Evolutionary conservation across 2,113 vertebrate genomes (phyloP), one percentile per base, ranked within the genome.

Genomic region (Salvelinus namaycush): DNA sequence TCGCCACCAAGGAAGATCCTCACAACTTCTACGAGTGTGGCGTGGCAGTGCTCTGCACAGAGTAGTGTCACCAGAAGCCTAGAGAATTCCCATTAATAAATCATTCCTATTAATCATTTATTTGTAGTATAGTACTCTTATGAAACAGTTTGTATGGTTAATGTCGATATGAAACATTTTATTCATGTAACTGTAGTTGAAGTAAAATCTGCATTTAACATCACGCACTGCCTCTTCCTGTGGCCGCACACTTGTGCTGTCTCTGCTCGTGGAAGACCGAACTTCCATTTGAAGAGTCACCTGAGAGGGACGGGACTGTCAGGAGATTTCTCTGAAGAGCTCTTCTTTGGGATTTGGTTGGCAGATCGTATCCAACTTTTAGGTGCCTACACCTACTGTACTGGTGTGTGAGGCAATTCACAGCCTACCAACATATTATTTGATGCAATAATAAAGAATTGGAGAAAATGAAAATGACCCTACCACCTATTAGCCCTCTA

Each of bases 11-110:
- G 89, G 98, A 98, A 75, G 98, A 98, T 26, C 97, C 98, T 0
- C 96, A 97, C 24, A 96, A 95, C 91, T 99, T 99, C 93, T 99
- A 99, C 0, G 98, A 99, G 80, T 97, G 97, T 0, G 98, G 98
- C 0, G 97, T 99, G 7, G 98, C 98, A 0, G 91, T 99, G 62
- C 91, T 99, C 75, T 99, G 98, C 89, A 99, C 97, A 0, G 97
- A 99, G 89, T 99, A 93, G 83, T 44, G 39, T 44, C 39, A 44
- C 39, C 39, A 44, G 9, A 44, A 87, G 14, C 0, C 31, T 22
- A 57, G 18, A 39, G 48, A 44, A 20, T 49, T 24, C 34, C 34
- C 39, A 7, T 72, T 3, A 44, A 44, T 44, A 44, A 62, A 62
- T 73, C 34, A 57, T 49, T 54, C 51, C 51, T 18, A 57, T 24